Evolutionary conservation across 35 echinoderm and acorn worm species (phyloP), one percentile per base, ranked within the genome.

Genomic region (Diadema setosum): DNA sequence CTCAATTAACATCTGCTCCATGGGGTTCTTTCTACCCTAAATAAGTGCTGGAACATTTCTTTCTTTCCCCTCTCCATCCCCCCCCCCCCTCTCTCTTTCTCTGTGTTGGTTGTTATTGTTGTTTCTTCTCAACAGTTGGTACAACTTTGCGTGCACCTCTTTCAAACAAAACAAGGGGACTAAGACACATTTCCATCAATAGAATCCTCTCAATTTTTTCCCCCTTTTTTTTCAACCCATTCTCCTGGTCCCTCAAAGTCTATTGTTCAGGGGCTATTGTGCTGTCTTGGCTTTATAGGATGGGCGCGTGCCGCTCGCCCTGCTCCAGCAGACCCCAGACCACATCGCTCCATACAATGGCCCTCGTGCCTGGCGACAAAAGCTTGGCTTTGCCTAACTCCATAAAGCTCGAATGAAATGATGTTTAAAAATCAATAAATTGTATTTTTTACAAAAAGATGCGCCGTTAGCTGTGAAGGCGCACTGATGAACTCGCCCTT

Each of bases 391-490:
- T 67, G 63, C 8, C n/a, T 67, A 34, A 67, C 63, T 67, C 63
- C 63, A n/a, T 67, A 67, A 67, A 34, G 27, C 37, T 34, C 29
- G 63, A 34, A 67, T 67, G 63, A 67, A 67, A 34, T 26, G 63
- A 67, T 67, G 63, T 34, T n/a, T 33, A 67, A 67, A 67, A 67
- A 67, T 67, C 63, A 67, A 67, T 67, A 67, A 67, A 67, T n/a
- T n/a, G n/a, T n/a, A n/a, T n/a, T n/a, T n/a, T n/a, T n/a, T n/a
- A n/a, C n/a, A n/a, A n/a, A n/a, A n/a, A n/a, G n/a, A n/a, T n/a
- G n/a, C n/a, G n/a, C n/a, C n/a, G n/a, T n/a, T n/a, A n/a, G n/a
- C n/a, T n/a, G n/a, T n/a, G n/a, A n/a, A n/a, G n/a, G n/a, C n/a
- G n/a, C n/a, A n/a, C n/a, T n/a, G n/a, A n/a, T n/a, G n/a, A n/a